phyloP scores from a whole-genome alignment of 2,113 vertebrate species.

The Misgurnus mizolepis region DNA sequence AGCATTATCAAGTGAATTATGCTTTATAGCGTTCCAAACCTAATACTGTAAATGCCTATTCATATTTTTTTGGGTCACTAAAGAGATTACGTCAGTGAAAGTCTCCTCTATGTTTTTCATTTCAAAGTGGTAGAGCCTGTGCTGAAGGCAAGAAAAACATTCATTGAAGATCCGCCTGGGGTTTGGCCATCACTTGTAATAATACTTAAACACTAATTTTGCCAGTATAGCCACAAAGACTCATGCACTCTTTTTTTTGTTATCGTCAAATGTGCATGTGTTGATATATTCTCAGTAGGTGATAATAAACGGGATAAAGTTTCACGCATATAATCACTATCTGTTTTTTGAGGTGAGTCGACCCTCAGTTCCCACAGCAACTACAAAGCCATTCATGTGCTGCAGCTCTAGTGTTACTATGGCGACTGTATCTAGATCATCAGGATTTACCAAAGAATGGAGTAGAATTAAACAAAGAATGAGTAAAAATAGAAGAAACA shows the following conservation, averaged over 20 bases:
- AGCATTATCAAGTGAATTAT: not conserved
- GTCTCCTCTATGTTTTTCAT: too few relatives aligned
- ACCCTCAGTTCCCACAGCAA: conserved; percentile 30
- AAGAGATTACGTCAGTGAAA: not conserved
- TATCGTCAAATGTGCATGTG: not conserved
- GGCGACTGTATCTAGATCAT: conserved; percentile 34
- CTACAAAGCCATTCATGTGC: conserved; percentile 13
- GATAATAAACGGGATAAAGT: conserved; percentile 15
- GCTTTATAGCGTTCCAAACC: not conserved
- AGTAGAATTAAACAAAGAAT: conserved; percentile 16
- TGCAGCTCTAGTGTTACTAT: conserved; percentile 33
- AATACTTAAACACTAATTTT: not conserved
- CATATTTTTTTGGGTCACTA: not conserved
- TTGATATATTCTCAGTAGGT: not conserved
- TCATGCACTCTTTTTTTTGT: not conserved
- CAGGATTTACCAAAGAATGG: conserved; percentile 32
- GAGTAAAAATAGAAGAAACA: not conserved
- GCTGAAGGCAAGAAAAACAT: not conserved
- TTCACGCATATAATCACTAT: conserved; percentile 27
- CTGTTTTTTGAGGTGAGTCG: conserved; percentile 6
- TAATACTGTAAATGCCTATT: too few relatives aligned
- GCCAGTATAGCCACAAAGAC: too few relatives aligned
- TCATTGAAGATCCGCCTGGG: not conserved
- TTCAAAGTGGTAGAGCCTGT: not conserved
- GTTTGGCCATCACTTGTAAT: not conserved